Evolutionary conservation across 2,888 invertebrate species (phyloP), one percentile per base, ranked within the genome.

Genomic region (Achlya flavicornis): DNA sequence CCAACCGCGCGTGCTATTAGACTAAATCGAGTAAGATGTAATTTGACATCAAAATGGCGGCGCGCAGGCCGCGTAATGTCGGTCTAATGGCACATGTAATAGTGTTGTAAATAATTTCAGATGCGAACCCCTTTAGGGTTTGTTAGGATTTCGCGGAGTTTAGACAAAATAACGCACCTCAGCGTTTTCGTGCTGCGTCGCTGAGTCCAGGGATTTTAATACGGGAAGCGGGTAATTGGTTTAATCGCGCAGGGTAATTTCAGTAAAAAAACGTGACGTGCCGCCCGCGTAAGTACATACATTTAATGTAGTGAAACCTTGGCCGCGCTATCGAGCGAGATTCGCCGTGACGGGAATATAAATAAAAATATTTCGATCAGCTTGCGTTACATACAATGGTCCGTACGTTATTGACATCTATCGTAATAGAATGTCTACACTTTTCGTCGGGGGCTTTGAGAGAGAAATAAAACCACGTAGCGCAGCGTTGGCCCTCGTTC

Each of bases 51-150:
- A 84, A 86, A 83, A 87, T 85, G 85, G 83, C 82, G 77, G 70
- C 76, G 73, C 73, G 64, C 70, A 69, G 74, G 73, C 68, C 73
- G 71, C 80, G 77, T 79, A 84, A 86, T 86, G 81, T 79, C 75
- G 70, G 76, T 69, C 76, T 86, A 88, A 89, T 88, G 85, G 86
- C 72, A 78, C 80, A 79, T 87, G 83, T 88, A 84, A 88, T 84
- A 84, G 82, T 83, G 77, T 72, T 79, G 80, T 84, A 79, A 85
- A 85, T 86, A 83, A 86, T 84, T 80, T 81, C 73, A 72, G 65
- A 64, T 68, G 70, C 62, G 62, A 64, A 60, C 32, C 63, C n/a
- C 63, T 66, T 63, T 63, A 64, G 71, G 69, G 73, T 65, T 63
- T 64, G 48, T 26, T 43, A 62, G 62, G 66, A 66, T 67, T 66